These are phyloP conservation scores for Garra rufa DNA, from an alignment of 2,113 vertebrate species.

Conservation along the genomic window DNA sequence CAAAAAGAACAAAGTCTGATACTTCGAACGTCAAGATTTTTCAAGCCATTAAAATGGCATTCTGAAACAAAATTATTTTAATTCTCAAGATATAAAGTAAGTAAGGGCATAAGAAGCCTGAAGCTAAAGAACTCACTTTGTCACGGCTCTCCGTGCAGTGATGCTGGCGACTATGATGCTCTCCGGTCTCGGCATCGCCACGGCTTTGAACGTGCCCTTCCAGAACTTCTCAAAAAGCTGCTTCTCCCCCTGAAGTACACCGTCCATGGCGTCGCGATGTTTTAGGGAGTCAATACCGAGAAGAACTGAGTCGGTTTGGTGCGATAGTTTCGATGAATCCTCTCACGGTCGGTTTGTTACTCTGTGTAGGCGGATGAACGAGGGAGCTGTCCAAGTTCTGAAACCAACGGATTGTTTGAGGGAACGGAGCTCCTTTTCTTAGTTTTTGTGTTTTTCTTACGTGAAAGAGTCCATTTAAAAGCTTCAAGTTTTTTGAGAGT, in stretches of 20 bases:
- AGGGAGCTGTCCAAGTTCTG: conserved; percentile 82
- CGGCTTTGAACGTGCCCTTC: conserved; percentile 95
- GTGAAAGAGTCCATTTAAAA: not conserved
- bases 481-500: not conserved
- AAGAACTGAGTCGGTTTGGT: conserved; percentile 41
- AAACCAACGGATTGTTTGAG: conserved; percentile 45
- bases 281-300: conserved; percentile 43
- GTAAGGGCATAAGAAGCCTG: not conserved
- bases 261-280: conserved; percentile 65
- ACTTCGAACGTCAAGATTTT: not conserved
- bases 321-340: not conserved
- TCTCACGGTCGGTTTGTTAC: not conserved
- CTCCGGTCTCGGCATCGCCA: conserved; percentile 91
- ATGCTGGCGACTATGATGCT: conserved; percentile 95
- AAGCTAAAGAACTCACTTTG: conserved; percentile 75
- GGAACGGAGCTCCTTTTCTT: not conserved
- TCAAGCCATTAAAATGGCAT: not conserved
- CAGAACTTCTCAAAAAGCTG: conserved; percentile 99
- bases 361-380: conserved; percentile 26
- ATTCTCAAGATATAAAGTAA: not conserved
- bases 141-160: conserved; percentile 83
- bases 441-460: not conserved
- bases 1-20: not conserved
- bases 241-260: conserved; percentile 87
- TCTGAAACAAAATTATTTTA: not conserved